A percentile compares a stretch with the other conserved stretches of the same genome.
These are phyloP conservation scores for Parazoanthus darwini DNA, from an alignment of 92 coral and sea anemone species.

Conservation along the genomic window DNA sequence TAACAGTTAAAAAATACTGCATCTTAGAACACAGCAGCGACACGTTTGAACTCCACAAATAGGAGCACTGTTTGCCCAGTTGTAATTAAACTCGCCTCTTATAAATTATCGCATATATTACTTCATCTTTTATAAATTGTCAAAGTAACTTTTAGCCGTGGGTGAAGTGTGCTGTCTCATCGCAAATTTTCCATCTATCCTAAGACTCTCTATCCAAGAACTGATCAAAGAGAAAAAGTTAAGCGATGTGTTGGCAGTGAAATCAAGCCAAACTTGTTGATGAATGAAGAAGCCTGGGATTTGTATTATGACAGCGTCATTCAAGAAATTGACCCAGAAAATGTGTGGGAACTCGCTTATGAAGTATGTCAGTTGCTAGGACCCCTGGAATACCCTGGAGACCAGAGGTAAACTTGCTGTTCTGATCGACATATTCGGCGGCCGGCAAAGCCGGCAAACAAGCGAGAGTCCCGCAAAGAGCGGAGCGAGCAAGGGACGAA, in stretches of 20 bases:
- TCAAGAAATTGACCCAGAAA: constrained; percentile 5
- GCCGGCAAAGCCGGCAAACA: too few relatives aligned
- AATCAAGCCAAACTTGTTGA: constrained; percentile 34
- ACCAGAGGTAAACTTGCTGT: too few relatives aligned
- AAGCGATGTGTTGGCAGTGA: constrained; percentile 21
- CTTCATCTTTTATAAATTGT: too few relatives aligned
- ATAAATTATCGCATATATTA: too few relatives aligned
- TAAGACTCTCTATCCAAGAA: constrained; percentile 10
- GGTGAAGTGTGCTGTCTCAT: constrained; percentile 29
- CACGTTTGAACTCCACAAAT: too few relatives aligned
- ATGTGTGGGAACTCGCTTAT: background rate
- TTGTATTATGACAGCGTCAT: constrained; percentile 24
- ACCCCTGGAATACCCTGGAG: background rate
- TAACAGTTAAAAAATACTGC: too few relatives aligned
- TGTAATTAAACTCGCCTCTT: too few relatives aligned
- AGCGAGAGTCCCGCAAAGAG: too few relatives aligned
- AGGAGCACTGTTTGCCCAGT: too few relatives aligned
- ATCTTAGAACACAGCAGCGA: too few relatives aligned
- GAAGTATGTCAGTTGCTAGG: background rate
- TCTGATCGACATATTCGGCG: too few relatives aligned
- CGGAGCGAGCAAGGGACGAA: too few relatives aligned
- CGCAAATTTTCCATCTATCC: constrained; percentile 22
- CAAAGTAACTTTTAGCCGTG: background rate
- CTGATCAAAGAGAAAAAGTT: constrained; percentile 2
- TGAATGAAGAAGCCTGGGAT: constrained; percentile 43